A percentile compares a stretch with the other conserved stretches of the same genome.
phyloP scores from a whole-genome alignment of 2,888 invertebrate genomes.

The Campaea margaritaria region DNA sequence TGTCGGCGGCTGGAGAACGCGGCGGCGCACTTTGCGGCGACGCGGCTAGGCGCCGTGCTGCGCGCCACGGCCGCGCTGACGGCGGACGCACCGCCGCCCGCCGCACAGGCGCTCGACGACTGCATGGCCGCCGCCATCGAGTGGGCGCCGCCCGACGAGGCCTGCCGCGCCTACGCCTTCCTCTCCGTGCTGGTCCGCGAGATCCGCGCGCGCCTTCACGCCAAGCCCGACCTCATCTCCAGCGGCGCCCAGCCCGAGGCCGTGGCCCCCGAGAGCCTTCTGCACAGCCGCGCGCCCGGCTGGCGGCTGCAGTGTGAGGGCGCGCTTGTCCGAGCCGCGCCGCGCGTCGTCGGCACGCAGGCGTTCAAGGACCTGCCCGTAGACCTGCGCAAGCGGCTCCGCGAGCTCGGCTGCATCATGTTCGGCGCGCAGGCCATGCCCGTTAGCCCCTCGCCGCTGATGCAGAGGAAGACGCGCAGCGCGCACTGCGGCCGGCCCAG shows the following conservation, averaged over 20 bases:
- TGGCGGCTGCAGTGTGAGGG: conserved; percentile 70
- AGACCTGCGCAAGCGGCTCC: conserved; percentile 66
- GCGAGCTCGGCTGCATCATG: conserved; percentile 68
- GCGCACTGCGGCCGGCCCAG: conserved; percentile 22
- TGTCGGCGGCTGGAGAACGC: conserved; percentile 92
- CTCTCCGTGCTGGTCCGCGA: conserved; percentile 58
- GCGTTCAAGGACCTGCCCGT: conserved; percentile 68
- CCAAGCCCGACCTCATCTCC: conserved; percentile 59
- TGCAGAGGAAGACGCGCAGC: conserved; percentile 44
- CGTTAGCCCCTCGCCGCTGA: conserved; percentile 38
- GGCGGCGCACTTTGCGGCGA: conserved; percentile 91
- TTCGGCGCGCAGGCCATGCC: conserved; percentile 47
- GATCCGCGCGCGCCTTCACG: conserved; percentile 48
- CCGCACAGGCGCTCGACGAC: conserved; percentile 87
- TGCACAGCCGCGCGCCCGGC: conserved; percentile 52
- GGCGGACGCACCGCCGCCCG: conserved; percentile 52
- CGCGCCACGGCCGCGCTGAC: conserved; percentile 85
- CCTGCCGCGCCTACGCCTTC: conserved; percentile 91
- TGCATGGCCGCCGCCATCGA: conserved; percentile 92
- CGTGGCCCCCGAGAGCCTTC: conserved; percentile 46
- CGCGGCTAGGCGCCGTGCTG: conserved; percentile 91
- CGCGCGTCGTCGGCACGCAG: conserved; percentile 63
- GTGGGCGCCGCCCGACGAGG: conserved; percentile 91
- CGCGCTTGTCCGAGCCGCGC: conserved; percentile 65
- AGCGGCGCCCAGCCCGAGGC: conserved; percentile 46